Evolutionary conservation across 2,888 invertebrate genomes (phyloP).

Genomic region (Altica lythri): DNA sequence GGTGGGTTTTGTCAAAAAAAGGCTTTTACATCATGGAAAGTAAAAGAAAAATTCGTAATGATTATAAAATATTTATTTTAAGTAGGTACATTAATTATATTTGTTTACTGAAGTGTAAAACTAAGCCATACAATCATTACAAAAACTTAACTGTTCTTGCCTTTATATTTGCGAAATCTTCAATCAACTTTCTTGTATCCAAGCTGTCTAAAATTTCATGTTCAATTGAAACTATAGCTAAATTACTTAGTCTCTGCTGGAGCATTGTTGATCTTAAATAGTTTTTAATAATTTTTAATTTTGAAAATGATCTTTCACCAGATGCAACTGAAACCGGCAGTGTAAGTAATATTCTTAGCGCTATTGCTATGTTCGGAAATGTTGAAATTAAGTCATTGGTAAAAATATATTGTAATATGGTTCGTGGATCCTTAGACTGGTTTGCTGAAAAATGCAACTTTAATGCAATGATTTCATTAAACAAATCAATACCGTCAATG

Average conservation of each 20-base stretch:
- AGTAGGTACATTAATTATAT: no score
- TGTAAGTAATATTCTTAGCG: neutral
- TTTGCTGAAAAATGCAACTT: conserved; percentile 7
- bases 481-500: conserved; percentile 7
- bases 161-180: conserved; percentile 5
- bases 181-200: conserved; percentile 9
- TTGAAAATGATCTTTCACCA: conserved; percentile 15
- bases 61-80: no score
- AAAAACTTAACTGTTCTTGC: conserved; percentile 11
- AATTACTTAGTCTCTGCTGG: no score
- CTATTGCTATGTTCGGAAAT: conserved; percentile 1
- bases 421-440: conserved; percentile 8
- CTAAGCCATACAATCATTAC: no score
- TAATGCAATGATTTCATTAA: conserved; percentile 4
- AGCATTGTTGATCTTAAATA: conserved; percentile 11
- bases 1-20: no score
- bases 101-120: no score
- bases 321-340: conserved; percentile 11
- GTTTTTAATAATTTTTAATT: conserved; percentile 4
- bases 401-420: conserved; percentile 1
- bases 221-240: no score
- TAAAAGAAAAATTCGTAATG: no score
- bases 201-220: conserved; percentile 6
- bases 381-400: conserved; percentile 6
- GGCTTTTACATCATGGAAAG: no score